These are phyloP conservation scores for Polia nebulosa DNA, from an alignment of 2,888 invertebrate genomes.

Conservation along the genomic window DNA sequence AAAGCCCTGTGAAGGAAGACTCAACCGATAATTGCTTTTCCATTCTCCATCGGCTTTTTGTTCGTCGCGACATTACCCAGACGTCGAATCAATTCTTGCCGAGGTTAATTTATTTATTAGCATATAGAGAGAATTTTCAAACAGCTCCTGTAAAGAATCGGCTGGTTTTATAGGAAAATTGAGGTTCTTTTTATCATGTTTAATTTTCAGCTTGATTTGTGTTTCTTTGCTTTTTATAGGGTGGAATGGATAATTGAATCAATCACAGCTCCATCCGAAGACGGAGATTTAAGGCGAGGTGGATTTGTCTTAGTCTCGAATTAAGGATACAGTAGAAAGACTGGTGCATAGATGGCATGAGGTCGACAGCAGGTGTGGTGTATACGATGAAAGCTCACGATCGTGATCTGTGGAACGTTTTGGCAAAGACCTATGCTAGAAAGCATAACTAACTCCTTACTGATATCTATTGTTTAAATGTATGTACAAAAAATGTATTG, in stretches of 20 bases:
- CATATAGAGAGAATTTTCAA: slow-evolving; percentile 84
- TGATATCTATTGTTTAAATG: too few species aligned
- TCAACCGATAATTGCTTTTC: slow-evolving; percentile 82
- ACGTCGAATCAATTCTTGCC: slow-evolving; percentile 81
- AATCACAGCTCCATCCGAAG: neutral
- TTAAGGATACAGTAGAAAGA: neutral
- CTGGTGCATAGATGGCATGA: neutral
- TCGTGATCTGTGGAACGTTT: neutral
- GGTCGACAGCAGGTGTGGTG: neutral
- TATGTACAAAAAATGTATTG: neutral
- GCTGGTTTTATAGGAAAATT: slow-evolving; percentile 59
- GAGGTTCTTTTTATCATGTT: slow-evolving; percentile 53
- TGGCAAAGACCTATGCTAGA: too few species aligned
- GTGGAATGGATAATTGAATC: slow-evolving; percentile 35
- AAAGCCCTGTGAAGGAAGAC: slow-evolving; percentile 67
- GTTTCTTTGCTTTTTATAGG: slow-evolving; percentile 22
- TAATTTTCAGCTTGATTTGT: slow-evolving; percentile 52
- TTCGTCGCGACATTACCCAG: slow-evolving; percentile 74
- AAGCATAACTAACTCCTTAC: too few species aligned
- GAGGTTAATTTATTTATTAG: slow-evolving; percentile 84
- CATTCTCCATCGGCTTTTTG: slow-evolving; percentile 74
- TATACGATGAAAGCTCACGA: neutral
- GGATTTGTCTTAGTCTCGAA: neutral
- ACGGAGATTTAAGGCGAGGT: neutral
- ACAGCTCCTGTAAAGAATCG: slow-evolving; percentile 63